Evolutionary conservation across 2,888 invertebrate genomes (phyloP).

Genomic region (Drosophila ezoana): DNA sequence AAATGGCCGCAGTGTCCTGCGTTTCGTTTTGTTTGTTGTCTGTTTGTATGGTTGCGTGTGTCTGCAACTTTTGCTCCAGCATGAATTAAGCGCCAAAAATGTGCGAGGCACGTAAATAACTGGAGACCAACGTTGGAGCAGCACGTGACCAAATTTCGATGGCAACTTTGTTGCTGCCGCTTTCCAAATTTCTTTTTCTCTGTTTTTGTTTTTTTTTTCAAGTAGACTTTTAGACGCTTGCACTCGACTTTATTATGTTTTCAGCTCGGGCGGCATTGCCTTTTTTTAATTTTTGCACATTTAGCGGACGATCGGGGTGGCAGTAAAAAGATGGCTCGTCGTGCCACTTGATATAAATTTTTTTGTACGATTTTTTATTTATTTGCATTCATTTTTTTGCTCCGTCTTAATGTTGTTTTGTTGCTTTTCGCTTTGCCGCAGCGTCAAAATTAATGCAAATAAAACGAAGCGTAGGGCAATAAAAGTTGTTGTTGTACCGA

Average conservation of each 20-base stretch:
- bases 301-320: conserved; percentile 24
- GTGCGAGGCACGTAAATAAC: conserved; percentile 76
- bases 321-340: not conserved
- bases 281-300: conserved; percentile 72
- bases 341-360: conserved; percentile 28
- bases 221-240: conserved; percentile 38
- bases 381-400: conserved; percentile 33
- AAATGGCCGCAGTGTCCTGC: conserved; percentile 49
- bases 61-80: conserved; percentile 50
- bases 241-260: conserved; percentile 70
- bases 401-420: conserved; percentile 19
- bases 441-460: conserved; percentile 71
- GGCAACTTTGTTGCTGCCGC: conserved; percentile 57
- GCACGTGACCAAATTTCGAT: conserved; percentile 78
- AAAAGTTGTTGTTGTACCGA: conserved; percentile 50
- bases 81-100: conserved; percentile 73
- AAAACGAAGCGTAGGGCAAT: conserved; percentile 64
- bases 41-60: conserved; percentile 29
- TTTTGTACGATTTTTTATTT: conserved; percentile 39
- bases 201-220: conserved; percentile 4
- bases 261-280: conserved; percentile 57
- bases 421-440: conserved; percentile 38
- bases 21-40: conserved; percentile 29
- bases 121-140: conserved; percentile 49
- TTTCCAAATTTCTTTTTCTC: not conserved